Percentiles rank a stretch among this genome's conserved stretches.
Evolutionary conservation across 2,113 vertebrate species (phyloP).

Genomic region (Xiphophorus maculatus): DNA sequence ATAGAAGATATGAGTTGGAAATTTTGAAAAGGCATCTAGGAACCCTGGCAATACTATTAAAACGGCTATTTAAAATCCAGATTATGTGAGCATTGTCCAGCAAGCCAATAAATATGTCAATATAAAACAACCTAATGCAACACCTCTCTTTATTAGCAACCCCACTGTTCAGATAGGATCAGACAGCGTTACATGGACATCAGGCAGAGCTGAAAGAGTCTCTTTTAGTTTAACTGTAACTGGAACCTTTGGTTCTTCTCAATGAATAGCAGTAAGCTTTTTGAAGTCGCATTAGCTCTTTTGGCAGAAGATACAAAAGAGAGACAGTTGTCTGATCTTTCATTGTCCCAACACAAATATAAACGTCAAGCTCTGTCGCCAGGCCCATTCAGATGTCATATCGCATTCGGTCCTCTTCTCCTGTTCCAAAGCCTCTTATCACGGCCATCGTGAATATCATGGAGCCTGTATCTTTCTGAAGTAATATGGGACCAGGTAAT

Average conservation of each 20-base stretch:
- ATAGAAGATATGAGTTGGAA: not conserved
- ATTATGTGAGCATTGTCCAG: constrained; percentile 8
- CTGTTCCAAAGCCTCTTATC: constrained; percentile 46
- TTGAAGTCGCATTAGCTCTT: constrained; percentile 67
- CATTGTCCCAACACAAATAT: constrained; percentile 70
- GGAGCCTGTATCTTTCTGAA: constrained; percentile 40
- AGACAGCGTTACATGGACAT: constrained; percentile 54
- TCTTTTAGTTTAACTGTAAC: constrained; percentile 69
- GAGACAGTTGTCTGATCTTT: constrained; percentile 72
- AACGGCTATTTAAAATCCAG: not conserved
- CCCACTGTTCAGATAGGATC: constrained; percentile 55
- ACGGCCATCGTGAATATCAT: constrained; percentile 55
- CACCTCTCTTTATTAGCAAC: constrained; percentile 30
- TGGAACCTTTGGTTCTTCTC: constrained; percentile 38
- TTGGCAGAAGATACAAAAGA: constrained; percentile 49
- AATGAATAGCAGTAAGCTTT: constrained; percentile 55
- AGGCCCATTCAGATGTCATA: constrained; percentile 59
- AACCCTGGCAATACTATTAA: not conserved
- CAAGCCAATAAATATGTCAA: constrained; percentile 32
- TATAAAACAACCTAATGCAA: constrained; percentile 28
- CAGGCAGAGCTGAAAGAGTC: constrained; percentile 57
- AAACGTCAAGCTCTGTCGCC: constrained; percentile 70
- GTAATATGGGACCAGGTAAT: constrained; percentile 70
- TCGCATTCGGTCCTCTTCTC: constrained; percentile 44
- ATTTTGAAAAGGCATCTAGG: not conserved